Evolutionary conservation across 23 tunicate species (phyloP), one percentile per base, ranked within the genome.

Genomic region (Styela plicata): DNA sequence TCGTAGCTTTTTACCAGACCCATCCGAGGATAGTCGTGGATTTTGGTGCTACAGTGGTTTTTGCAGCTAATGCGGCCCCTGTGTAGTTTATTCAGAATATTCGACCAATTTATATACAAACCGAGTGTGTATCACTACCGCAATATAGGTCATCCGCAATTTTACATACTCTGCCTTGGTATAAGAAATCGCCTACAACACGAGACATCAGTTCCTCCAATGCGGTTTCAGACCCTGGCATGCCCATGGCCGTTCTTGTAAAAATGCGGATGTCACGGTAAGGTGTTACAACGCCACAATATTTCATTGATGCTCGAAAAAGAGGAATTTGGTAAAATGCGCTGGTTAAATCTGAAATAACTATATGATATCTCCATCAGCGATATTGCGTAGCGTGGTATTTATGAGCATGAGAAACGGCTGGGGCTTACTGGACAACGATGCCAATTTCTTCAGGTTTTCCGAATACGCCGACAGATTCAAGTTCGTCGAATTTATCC

Each of bases 211-310:
- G 19, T 65, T 65, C 70, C 17, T 65, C 70, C 70, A 65, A 27
- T 3, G 70, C 70, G 3, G 70, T 65, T 65, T 65, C 70, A 65
- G 70, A 65, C 19, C 70, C 70, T 5, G 70, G 31, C 70, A 65
- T 65, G 19, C 70, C 70, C 70, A 65, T 65, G 29, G 70, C 70
- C 7, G 30, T 24, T 1, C 71, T 26, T 26, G 71, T 67, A 1
- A 18, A 67, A 25, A 67, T 23, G 3, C 70, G 70, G 10, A 27
- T 18, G 31, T 18, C 70, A 65, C 70, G 70, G 19, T 24, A 65
- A 3, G 70, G 70, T 18, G 70, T 65, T 5, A 18, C 70, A 65
- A 65, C 70, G 3, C 70, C 70, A 18, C 70, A 65, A 27, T 65
- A 65, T 65, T 65, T 65, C 31, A 65, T 24, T 27, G 70, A 65